phyloP scores from a whole-genome alignment of 2,113 vertebrate species.

The Toxostoma redivivum region DNA sequence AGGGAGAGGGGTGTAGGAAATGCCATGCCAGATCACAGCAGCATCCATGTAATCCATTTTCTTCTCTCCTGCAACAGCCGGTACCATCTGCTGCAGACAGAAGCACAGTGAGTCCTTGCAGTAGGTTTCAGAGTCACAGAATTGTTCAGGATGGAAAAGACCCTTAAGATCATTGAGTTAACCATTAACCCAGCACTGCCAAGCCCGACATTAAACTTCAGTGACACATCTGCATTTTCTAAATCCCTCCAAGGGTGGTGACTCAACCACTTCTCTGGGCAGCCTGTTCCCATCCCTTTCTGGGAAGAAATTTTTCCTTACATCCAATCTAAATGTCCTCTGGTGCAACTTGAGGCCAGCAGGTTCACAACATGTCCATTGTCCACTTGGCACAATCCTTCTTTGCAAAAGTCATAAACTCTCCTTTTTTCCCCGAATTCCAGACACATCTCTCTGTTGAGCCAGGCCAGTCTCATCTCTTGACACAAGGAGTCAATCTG shows the following conservation, averaged over 20 bases:
- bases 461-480: not conserved
- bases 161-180: not conserved
- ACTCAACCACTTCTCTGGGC: not conserved
- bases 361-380: not conserved
- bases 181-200: not conserved
- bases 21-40: slow-evolving; percentile 24
- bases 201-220: not conserved
- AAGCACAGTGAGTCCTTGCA: not conserved
- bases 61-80: not conserved
- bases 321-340: not conserved
- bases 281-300: not conserved
- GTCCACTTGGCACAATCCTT: not conserved
- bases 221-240: not conserved
- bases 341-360: fast-evolving
- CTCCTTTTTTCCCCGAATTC: fast-evolving
- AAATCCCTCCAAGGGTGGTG: not conserved
- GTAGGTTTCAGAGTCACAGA: not conserved
- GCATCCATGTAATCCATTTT: slow-evolving; percentile 46
- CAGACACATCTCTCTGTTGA: not conserved
- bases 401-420: not conserved
- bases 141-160: not conserved
- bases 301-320: not conserved
- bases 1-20: not conserved
- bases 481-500: not conserved
- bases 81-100: not conserved